phyloP scores from a whole-genome alignment of 2,888 invertebrate genomes.

The Cenopis cana region DNA sequence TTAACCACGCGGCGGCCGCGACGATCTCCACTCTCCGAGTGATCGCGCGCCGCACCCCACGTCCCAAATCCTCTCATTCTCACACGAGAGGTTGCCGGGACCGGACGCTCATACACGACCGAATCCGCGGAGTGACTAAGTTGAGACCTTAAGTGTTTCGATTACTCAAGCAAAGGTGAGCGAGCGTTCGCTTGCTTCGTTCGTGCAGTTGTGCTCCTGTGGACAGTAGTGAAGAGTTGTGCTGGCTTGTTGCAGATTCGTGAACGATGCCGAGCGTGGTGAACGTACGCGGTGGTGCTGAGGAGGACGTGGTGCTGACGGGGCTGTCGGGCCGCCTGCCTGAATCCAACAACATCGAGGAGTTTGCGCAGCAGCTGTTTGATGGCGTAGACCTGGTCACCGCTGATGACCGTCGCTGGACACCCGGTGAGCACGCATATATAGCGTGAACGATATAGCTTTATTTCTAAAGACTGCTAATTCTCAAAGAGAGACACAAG shows the following conservation, averaged over 20 bases:
- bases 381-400: slow-evolving; percentile 97
- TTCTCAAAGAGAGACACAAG: too few relatives aligned
- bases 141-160: slow-evolving; percentile 15
- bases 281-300: slow-evolving; percentile 63
- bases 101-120: slow-evolving; percentile 29
- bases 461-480: too few relatives aligned
- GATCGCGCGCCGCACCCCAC: slow-evolving; percentile 64
- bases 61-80: slow-evolving; percentile 52
- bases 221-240: slow-evolving; percentile 45
- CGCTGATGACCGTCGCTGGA: slow-evolving; percentile 96
- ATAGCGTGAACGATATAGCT: neutral
- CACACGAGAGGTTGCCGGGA: slow-evolving; percentile 31
- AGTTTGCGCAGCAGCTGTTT: slow-evolving; percentile 96
- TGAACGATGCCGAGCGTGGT: slow-evolving; percentile 70
- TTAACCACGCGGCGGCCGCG: slow-evolving; percentile 63
- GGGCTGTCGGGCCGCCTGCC: slow-evolving; percentile 96
- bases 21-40: slow-evolving; percentile 37
- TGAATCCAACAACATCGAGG: slow-evolving; percentile 95
- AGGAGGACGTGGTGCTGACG: slow-evolving; percentile 91
- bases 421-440: slow-evolving; percentile 78
- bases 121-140: slow-evolving; percentile 28
- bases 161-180: slow-evolving; percentile 20
- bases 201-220: slow-evolving; percentile 32
- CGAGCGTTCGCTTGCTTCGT: slow-evolving; percentile 13
- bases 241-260: slow-evolving; percentile 62